Base-by-base conservation (phyloP, 1,140 invertebrate species). In the Halotydeus destructor region DNA sequence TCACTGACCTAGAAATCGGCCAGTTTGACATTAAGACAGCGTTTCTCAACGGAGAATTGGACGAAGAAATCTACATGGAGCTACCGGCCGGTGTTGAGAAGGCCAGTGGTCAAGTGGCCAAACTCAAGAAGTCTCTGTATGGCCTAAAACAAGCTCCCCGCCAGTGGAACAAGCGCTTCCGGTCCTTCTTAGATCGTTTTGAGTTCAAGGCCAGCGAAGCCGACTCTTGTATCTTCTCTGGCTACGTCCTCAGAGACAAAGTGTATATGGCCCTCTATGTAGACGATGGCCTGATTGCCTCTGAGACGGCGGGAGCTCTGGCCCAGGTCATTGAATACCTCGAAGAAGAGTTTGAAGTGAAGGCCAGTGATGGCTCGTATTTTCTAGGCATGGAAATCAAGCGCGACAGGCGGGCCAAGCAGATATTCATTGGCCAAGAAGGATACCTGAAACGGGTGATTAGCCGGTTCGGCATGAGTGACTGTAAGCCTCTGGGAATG, bases 81-180 rank as follows among this genome's bases (percentile, higher is more conserved):
- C 35, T 27, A 19, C 42, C 42, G 11, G 6, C 11, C 5, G 43
- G 43, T 1, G 39, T 28, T 12, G 22, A 43, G 25, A 28, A 41
- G 26, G 2, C 21, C 26, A 24, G n/a, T 8, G n/a, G 40, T 27
- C 5, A 4, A 21, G 23, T 36, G 16, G 42, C 30, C 30, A 3
- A 42, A 48, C 43, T 65, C 12, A 53, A 49, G 16, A 59, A 57
- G 45, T 52, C 52, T n/a, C 22, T 66, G 6, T 64, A 63, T 43
- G 57, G 57, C 5, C 42, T 64, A 12, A 60, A 62, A 41, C 59
- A 67, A 46, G 55, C 57, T 14, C 53, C 57, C 19, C 46, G 54
- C 19, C 50, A 49, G 9, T 65, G 59, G 58, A 57, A 63, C 44
- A 50, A 55, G 18, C 53, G 44, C 18, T 27, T 51, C 22, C 21